Conservation (phyloP, 2,888 invertebrate species). For the Conistra vaccinii region DNA sequence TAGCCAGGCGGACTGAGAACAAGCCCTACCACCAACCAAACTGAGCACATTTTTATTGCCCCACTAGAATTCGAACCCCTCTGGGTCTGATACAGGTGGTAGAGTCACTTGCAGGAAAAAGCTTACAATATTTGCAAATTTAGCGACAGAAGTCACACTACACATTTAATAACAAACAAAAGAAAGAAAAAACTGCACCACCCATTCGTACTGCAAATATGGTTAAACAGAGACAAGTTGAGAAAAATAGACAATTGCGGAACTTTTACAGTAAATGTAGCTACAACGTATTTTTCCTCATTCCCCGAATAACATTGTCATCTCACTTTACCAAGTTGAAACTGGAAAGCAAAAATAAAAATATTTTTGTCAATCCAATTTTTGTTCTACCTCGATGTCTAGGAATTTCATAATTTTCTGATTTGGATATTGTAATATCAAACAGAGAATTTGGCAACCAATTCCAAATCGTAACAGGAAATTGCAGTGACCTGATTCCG, state of each 20-base stretch:
- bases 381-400: not conserved
- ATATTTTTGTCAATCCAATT: conserved; percentile 37
- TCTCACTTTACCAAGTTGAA: conserved; percentile 14
- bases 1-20: too few species aligned
- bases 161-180: conserved; percentile 22
- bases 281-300: conserved; percentile 22
- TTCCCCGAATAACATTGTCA: conserved; percentile 18
- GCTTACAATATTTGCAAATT: not conserved
- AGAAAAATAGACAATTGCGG: conserved; percentile 39
- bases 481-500: conserved; percentile 42
- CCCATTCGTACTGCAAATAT: conserved; percentile 19
- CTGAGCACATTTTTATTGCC: too few species aligned
- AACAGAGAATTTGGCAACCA: conserved; percentile 51
- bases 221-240: conserved; percentile 18
- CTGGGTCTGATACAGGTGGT: too few species aligned
- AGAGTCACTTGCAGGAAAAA: too few species aligned
- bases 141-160: not conserved
- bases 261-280: conserved; percentile 24
- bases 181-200: conserved; percentile 6
- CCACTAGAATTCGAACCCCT: too few species aligned
- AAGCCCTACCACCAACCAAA: too few species aligned
- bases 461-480: conserved; percentile 6
- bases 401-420: conserved; percentile 34
- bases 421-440: conserved; percentile 51
- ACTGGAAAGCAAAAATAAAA: conserved; percentile 19